Conservation (phyloP, 2,888 invertebrate genomes). For the Nymphalis c-album region DNA sequence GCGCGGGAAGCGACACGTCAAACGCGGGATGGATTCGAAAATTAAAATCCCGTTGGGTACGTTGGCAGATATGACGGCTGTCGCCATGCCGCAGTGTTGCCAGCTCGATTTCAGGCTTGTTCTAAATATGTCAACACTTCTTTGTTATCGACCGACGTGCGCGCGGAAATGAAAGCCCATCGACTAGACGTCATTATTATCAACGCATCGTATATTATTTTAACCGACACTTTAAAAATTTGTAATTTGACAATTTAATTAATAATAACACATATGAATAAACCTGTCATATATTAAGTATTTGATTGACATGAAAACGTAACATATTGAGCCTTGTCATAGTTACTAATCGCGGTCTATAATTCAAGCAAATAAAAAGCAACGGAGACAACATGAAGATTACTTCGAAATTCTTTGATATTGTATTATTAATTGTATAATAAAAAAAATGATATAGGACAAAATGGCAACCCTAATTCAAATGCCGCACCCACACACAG, state of each 20-base stretch:
- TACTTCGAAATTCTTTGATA: neutral
- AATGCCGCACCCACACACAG: constrained; percentile 7
- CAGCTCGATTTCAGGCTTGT: constrained; percentile 79
- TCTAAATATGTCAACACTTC: constrained; percentile 81
- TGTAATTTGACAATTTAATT: constrained; percentile 22
- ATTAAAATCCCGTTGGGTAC: constrained; percentile 76
- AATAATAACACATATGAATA: neutral
- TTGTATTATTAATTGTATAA: no score
- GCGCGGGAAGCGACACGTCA: constrained; percentile 60
- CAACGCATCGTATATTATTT: constrained; percentile 69
- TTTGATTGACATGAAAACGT: neutral
- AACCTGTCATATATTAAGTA: neutral
- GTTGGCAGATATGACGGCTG: constrained; percentile 71
- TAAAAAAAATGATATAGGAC: neutral
- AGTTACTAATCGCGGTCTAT: no score
- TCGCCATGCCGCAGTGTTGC: constrained; percentile 55
- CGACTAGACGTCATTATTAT: constrained; percentile 73
- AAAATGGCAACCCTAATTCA: constrained; percentile 6
- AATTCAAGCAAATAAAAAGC: neutral
- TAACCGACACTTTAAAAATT: constrained; percentile 40
- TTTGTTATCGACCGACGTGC: constrained; percentile 77
- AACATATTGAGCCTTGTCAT: no score
- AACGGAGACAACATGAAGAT: neutral
- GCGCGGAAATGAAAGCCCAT: constrained; percentile 80
- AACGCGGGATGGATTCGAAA: constrained; percentile 74